These are phyloP conservation scores for Microctonus aethiopoides DNA, from an alignment of 2,888 invertebrate genomes.

Conservation along the genomic window DNA sequence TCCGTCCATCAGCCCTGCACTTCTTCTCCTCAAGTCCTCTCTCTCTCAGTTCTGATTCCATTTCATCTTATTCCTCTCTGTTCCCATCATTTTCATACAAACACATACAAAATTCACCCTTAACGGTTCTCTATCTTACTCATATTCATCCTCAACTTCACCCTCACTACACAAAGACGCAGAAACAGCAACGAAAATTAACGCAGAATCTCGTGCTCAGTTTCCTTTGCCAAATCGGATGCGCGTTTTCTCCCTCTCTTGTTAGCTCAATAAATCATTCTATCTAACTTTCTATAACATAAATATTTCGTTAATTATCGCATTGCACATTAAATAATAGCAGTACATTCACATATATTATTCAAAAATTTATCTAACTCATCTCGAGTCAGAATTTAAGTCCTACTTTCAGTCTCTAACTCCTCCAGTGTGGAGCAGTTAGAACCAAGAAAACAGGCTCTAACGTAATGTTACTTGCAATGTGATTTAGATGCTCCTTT, in stretches of 20 bases:
- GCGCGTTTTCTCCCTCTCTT: neutral
- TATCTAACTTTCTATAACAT: neutral
- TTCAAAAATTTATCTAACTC: too few relatives aligned
- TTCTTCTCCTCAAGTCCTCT: neutral
- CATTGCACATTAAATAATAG: too few relatives aligned
- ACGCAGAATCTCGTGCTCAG: neutral
- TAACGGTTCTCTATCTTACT: too few relatives aligned
- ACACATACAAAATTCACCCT: too few relatives aligned
- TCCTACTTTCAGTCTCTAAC: too few relatives aligned
- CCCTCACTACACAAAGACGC: neutral
- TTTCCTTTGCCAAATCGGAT: constrained; percentile 11
- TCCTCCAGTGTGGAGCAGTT: too few relatives aligned
- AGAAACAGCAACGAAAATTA: neutral
- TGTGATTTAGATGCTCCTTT: too few relatives aligned
- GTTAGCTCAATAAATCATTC: constrained; percentile 9
- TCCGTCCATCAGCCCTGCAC: neutral
- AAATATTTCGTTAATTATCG: neutral
- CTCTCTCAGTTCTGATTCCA: constrained; percentile 4
- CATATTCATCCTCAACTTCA: neutral
- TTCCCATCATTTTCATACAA: neutral
- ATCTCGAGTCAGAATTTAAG: too few relatives aligned
- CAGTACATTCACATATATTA: too few relatives aligned
- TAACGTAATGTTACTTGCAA: too few relatives aligned
- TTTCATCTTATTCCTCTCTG: neutral
- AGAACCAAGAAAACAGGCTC: too few relatives aligned